Conservation (phyloP, 37 sponge, comb jelly and placozoan genomes). For the Aplysina aerophoba region DNA sequence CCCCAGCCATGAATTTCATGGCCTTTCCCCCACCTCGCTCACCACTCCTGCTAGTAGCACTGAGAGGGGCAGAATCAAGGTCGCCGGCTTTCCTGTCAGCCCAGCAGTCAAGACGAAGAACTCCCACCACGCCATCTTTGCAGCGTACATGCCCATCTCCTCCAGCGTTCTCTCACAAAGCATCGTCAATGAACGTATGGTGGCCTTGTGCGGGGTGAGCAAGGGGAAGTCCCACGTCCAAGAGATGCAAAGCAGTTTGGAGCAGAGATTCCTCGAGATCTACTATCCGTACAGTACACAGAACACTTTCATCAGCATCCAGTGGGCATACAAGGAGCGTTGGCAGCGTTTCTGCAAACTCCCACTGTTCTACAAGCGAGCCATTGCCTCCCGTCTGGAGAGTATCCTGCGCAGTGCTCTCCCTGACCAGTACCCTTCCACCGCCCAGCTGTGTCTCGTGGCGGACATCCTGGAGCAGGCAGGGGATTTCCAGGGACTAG, state of each 20-base stretch:
- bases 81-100: background rate
- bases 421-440: conserved; percentile 51
- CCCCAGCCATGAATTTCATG: background rate
- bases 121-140: conserved; percentile 60
- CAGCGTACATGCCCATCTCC: conserved; percentile 75
- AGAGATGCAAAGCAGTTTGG: conserved; percentile 41
- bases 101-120: conserved; percentile 47
- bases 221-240: conserved; percentile 53
- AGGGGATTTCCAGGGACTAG: conserved; percentile 57
- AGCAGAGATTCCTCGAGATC: conserved; percentile 48
- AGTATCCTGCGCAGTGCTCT: conserved; percentile 49
- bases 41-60: background rate
- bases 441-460: conserved; percentile 74
- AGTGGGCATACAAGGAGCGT: conserved; percentile 6
- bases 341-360: conserved; percentile 51
- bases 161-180: conserved; percentile 32
- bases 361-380: conserved; percentile 70
- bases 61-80: background rate
- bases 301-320: background rate
- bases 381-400: conserved; percentile 59
- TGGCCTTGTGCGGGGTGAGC: conserved; percentile 75
- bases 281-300: background rate
- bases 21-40: conserved; percentile 3
- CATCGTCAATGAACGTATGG: conserved; percentile 65
- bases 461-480: conserved; percentile 64